A percentile compares a stretch with the other conserved stretches of the same genome.
phyloP scores from a whole-genome alignment of 1,140 invertebrate genomes.

The Carposina sasakii region DNA sequence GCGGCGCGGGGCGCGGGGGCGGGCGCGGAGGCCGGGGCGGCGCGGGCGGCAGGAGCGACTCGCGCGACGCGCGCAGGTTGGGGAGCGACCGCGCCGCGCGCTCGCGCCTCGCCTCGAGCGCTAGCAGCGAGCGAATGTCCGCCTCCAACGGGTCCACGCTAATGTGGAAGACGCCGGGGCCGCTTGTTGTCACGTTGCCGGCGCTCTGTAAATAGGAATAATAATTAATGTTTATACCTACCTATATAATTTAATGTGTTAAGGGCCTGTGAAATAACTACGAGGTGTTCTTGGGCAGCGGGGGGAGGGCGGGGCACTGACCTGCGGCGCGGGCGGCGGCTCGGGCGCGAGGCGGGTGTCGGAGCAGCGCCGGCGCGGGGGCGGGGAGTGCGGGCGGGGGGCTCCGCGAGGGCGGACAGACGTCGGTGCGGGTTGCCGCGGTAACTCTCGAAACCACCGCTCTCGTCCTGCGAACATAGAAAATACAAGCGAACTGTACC shows the following conservation, averaged over 20 bases:
- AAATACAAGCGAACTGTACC: too few species aligned
- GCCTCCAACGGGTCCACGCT: constrained; percentile 63
- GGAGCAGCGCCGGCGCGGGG: constrained; percentile 20
- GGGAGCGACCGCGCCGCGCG: constrained; percentile 75
- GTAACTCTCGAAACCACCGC: constrained; percentile 66
- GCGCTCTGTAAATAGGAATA: too few species aligned
- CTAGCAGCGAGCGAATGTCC: constrained; percentile 69
- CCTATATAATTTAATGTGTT: too few species aligned
- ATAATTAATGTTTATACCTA: too few species aligned
- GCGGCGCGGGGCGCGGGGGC: constrained; percentile 20
- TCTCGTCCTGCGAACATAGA: too few species aligned
- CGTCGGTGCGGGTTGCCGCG: constrained; percentile 53
- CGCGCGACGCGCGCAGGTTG: constrained; percentile 78
- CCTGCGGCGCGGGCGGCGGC: constrained; percentile 16
- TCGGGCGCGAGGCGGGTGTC: constrained; percentile 16
- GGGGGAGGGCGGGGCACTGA: too few species aligned
- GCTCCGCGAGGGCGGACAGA: constrained; percentile 37
- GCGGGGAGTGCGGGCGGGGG: constrained; percentile 31
- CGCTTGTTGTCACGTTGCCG: too few species aligned
- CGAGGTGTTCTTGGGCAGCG: too few species aligned
- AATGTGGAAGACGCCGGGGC: constrained; percentile 62
- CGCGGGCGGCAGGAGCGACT: constrained; percentile 71
- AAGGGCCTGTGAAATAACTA: too few species aligned
- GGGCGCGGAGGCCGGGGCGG: constrained; percentile 15
- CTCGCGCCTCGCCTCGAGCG: constrained; percentile 70